A percentile compares a stretch with the other conserved stretches of the same genome.
Conservation (phyloP, 2,113 vertebrate genomes). For the Cynocephalus volans region DNA sequence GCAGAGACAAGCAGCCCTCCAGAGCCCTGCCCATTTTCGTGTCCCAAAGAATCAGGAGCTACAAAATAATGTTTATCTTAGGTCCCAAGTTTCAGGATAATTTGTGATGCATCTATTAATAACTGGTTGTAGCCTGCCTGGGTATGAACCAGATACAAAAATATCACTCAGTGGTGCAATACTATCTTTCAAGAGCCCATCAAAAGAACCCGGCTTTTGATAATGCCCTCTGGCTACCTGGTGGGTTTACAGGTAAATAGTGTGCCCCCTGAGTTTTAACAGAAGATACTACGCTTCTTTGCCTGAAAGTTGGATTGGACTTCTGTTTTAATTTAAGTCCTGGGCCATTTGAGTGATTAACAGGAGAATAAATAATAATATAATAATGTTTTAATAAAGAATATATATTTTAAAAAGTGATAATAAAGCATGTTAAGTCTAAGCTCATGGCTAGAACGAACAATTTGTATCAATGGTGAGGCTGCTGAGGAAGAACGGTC, state of each 20-base stretch:
- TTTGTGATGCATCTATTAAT: not conserved
- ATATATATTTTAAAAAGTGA: not conserved
- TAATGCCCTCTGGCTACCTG: not conserved
- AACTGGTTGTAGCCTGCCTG: not conserved
- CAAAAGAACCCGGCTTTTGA: not conserved
- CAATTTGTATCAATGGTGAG: no score
- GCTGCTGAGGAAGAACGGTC: not conserved
- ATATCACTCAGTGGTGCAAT: rapidly evolving
- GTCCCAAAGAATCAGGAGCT: not conserved
- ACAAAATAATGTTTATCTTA: not conserved
- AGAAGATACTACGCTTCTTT: no score
- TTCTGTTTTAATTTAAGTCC: not conserved
- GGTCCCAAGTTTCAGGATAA: no score
- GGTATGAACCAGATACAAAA: no score
- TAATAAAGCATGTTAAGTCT: not conserved
- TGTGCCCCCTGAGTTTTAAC: not conserved
- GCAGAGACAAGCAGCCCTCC: not conserved
- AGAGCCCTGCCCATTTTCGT: not conserved
- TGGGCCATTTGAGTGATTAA: not conserved
- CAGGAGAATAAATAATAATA: not conserved
- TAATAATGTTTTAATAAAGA: not conserved
- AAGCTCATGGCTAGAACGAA: not conserved
- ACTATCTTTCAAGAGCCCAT: not conserved
- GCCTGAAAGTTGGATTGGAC: not conserved
- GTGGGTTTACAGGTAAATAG: not conserved